phyloP scores from a whole-genome alignment of 2,888 invertebrate species.

The Corythucha ciliata region DNA sequence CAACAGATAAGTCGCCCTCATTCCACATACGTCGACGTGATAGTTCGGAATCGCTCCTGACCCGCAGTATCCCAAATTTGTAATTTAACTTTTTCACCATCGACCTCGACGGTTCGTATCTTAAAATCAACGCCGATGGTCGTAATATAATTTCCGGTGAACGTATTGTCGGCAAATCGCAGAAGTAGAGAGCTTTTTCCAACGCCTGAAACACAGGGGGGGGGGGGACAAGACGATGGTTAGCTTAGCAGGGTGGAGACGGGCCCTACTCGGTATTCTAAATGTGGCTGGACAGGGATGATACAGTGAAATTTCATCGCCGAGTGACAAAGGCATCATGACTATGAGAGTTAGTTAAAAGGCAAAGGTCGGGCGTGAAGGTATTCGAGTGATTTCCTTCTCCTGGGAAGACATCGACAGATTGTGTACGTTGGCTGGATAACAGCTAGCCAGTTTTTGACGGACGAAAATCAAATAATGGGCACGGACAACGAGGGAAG shows the following conservation, averaged over 20 bases:
- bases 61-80: slow-evolving; percentile 99
- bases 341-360: too few relatives aligned
- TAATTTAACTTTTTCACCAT: slow-evolving; percentile 82
- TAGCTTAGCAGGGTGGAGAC: neutral
- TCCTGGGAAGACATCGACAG: too few relatives aligned
- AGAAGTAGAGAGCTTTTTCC: slow-evolving; percentile 96
- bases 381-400: too few relatives aligned
- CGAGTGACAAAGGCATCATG: too few relatives aligned
- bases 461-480: too few relatives aligned
- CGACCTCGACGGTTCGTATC: slow-evolving; percentile 89
- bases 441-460: too few relatives aligned
- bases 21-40: slow-evolving; percentile 78
- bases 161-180: slow-evolving; percentile 96
- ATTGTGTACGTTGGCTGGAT: too few relatives aligned
- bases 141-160: slow-evolving; percentile 95
- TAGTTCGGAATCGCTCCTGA: slow-evolving; percentile 94
- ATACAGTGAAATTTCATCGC: too few relatives aligned
- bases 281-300: neutral
- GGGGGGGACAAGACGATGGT: neutral
- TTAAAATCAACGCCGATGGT: slow-evolving; percentile 99
- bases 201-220: slow-evolving; percentile 62
- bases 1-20: neutral
- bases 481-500: too few relatives aligned
- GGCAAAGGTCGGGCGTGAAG: too few relatives aligned
- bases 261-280: neutral